Evolutionary conservation across 1,140 invertebrate species (phyloP).

Genomic region (Psilanteris sp.): DNA sequence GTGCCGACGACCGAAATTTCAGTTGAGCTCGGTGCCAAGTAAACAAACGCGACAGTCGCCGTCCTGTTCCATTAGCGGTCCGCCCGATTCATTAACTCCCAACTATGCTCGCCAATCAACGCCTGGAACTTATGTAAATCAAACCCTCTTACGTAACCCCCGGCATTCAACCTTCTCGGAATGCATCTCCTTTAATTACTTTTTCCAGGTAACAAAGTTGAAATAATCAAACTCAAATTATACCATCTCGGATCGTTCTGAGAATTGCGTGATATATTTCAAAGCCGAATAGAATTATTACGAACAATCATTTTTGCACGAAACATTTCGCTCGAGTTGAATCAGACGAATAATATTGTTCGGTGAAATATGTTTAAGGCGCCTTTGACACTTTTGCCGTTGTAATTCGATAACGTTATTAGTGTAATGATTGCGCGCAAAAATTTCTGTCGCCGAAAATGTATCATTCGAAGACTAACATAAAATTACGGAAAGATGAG

Average conservation of each 20-base stretch:
- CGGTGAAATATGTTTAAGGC: no score
- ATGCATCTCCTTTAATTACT: slow-evolving; percentile 39
- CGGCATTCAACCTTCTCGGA: slow-evolving; percentile 25
- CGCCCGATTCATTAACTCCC: slow-evolving; percentile 31
- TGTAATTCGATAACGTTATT: no score
- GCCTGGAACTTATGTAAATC: slow-evolving; percentile 38
- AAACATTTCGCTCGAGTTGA: no score
- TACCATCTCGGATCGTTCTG: slow-evolving; percentile 8
- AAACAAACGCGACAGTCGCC: slow-evolving; percentile 19
- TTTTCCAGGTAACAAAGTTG: slow-evolving; percentile 43
- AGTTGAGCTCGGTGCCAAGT: slow-evolving; percentile 1
- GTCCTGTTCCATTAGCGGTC: slow-evolving; percentile 7
- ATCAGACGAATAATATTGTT: no score
- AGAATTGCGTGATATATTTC: slow-evolving; percentile 10
- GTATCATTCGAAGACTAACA: no score
- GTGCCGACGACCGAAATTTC: slow-evolving; percentile 6
- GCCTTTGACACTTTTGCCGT: no score
- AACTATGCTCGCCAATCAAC: slow-evolving; percentile 35
- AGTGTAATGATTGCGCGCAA: no score
- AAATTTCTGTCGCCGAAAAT: no score
- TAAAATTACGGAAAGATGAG: no score
- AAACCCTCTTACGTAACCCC: slow-evolving; percentile 37
- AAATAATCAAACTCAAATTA: slow-evolving; percentile 46
- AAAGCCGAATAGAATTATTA: no score
- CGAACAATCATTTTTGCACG: no score